These are phyloP conservation scores for Ciona savignyi DNA, from an alignment of 23 tunicate species.

Conservation along the genomic window DNA sequence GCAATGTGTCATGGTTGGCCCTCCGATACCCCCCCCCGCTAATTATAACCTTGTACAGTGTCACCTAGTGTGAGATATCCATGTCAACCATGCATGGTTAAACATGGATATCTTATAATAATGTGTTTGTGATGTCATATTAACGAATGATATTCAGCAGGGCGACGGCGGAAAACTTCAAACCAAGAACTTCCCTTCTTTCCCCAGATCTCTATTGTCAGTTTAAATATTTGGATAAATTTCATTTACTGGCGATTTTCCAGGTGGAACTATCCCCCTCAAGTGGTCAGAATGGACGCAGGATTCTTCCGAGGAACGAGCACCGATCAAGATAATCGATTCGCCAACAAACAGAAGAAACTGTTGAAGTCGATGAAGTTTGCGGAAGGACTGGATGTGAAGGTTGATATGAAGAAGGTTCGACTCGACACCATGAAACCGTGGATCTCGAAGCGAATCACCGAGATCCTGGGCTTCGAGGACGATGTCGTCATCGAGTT, in stretches of 20 bases:
- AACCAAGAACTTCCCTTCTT: no score
- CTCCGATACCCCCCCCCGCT: no score
- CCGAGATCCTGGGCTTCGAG: constrained; percentile 85
- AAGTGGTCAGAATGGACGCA: neutral
- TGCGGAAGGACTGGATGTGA: constrained; percentile 74
- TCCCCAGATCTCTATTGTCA: no score
- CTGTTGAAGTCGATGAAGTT: constrained; percentile 94
- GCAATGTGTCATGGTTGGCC: no score
- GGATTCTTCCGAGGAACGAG: constrained; percentile 57
- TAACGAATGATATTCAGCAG: no score
- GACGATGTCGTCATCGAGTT: constrained; percentile 94
- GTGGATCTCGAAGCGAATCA: constrained; percentile 73
- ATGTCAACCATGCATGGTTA: no score
- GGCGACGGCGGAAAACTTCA: no score
- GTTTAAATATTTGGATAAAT: neutral
- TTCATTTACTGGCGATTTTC: neutral
- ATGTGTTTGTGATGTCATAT: no score
- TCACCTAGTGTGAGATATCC: no score
- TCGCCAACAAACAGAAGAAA: constrained; percentile 90
- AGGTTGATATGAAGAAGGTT: constrained; percentile 80
- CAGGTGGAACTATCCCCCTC: neutral
- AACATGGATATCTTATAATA: no score
- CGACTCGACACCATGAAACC: constrained; percentile 85
- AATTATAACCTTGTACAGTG: no score
- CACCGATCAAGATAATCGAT: constrained; percentile 94